Base-by-base conservation (phyloP, 1,140 invertebrate genomes). In the Sitodiplosis mosellana region DNA sequence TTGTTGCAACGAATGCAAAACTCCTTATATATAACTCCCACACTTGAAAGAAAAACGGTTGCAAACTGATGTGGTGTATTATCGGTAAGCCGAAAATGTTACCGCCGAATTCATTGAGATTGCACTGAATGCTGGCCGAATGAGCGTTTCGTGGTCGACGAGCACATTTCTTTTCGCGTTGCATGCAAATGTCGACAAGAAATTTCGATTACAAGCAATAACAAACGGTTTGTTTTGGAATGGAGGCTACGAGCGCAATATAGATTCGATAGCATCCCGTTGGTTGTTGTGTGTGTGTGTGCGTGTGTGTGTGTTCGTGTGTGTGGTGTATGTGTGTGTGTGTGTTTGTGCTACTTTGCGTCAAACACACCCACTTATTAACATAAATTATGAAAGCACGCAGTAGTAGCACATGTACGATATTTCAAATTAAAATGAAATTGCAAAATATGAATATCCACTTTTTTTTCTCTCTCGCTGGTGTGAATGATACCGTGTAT, bases 311-410 rank as follows among this genome's bases (percentile, higher is more conserved):
- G 6, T 43, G 17, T 43, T 7, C 17, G 5, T 18, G 2, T 43
- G 11, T 43, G n/a, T n/a, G n/a, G n/a, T n/a, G 5, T 15, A n/a
- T 40, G 3, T 15, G 4, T 40, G 11, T 43, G 6, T 43, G 17
- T 43, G n/a, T 18, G 5, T 18, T 18, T 43, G 11, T 43, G n/a
- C n/a, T 18, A 18, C 10, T 19, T 20, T 43, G 41, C 17, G 20
- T 18, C 41, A 43, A 43, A 43, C 41, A 43, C 41, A 43, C 41
- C 41, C 41, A 43, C 41, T 43, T 43, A 43, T 43, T 43, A 43
- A 18, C 41, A 43, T 43, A 43, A 43, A 43, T 18, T 43, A 27
- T 27, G 27, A 27, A 27, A 27, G 27, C 27, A 27, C 27, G 27
- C 27, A 27, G 27, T 27, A 5, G 27, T 5, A 27, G 27, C 27